Evolutionary conservation across 2,797 vertebrate species (phyloP).

Genomic region (Chrysocyon brachyurus): DNA sequence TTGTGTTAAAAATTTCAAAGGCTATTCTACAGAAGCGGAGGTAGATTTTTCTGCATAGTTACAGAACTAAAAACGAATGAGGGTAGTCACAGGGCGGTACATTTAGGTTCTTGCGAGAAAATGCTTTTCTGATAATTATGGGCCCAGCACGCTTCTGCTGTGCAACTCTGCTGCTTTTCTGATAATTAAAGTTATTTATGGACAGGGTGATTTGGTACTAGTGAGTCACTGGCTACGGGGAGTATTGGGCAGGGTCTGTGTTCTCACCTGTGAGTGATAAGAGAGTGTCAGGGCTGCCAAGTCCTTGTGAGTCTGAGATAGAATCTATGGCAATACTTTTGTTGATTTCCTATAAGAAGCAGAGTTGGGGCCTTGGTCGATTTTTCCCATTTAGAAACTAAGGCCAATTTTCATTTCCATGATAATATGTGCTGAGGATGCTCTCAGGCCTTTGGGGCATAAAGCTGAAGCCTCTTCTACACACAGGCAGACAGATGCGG

Average conservation of each 20-base stretch:
- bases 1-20: conserved; percentile 67
- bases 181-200: not conserved
- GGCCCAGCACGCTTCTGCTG: too few species aligned
- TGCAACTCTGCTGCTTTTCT: not conserved
- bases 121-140: conserved; percentile 10
- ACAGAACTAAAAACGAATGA: not conserved
- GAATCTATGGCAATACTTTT: not conserved
- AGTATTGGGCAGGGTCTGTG: not conserved
- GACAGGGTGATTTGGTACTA: not conserved
- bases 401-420: not conserved
- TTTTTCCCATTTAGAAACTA: not conserved
- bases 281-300: too few species aligned
- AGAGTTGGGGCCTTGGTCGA: not conserved
- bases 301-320: not conserved
- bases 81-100: not conserved
- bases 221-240: not conserved
- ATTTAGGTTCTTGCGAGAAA: not conserved
- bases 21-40: not conserved
- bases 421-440: not conserved
- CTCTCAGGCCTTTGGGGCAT: not conserved
- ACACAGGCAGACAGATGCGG: not conserved
- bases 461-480: not conserved
- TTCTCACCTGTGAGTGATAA: not conserved
- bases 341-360: not conserved
- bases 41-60: not conserved